phyloP scores from a whole-genome alignment of 37 sponge, comb jelly and placozoan species.

The Amphimedon queenslandica region DNA sequence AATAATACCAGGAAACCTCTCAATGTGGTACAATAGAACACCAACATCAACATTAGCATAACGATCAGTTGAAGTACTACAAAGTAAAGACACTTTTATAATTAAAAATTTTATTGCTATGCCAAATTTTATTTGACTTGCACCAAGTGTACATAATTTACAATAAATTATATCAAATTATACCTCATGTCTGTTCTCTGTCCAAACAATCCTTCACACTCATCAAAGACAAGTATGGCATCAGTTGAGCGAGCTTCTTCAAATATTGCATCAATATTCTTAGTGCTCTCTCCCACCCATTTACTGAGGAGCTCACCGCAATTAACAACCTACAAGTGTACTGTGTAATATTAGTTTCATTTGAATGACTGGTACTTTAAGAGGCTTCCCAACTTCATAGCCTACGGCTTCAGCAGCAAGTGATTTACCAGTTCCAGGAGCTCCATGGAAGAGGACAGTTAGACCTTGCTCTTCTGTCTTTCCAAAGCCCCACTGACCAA shows the following conservation, averaged over 20 bases:
- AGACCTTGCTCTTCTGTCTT: slow-evolving; percentile 52
- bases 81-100: no score
- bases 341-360: background rate
- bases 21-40: slow-evolving; percentile 84
- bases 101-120: no score
- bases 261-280: slow-evolving; percentile 86
- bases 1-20: slow-evolving; percentile 81
- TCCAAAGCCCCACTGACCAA: slow-evolving; percentile 90
- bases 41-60: slow-evolving; percentile 63
- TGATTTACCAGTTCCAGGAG: slow-evolving; percentile 82
- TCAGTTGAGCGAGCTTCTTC: slow-evolving; percentile 68
- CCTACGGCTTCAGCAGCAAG: slow-evolving; percentile 81
- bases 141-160: no score
- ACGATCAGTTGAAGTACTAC: slow-evolving; percentile 11
- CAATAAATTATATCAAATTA: no score
- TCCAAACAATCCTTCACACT: slow-evolving; percentile 83
- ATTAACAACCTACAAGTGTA: slow-evolving; percentile 63
- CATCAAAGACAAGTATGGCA: slow-evolving; percentile 88
- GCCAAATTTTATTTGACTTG: no score
- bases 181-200: slow-evolving; percentile 65
- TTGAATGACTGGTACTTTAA: slow-evolving; percentile 77
- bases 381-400: slow-evolving; percentile 85
- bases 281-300: slow-evolving; percentile 89
- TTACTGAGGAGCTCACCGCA: slow-evolving; percentile 87
- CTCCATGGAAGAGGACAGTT: slow-evolving; percentile 73